A percentile compares a stretch with the other conserved stretches of the same genome.
Evolutionary conservation across 1,140 invertebrate species (phyloP).

Genomic region (Galleria mellonella): DNA sequence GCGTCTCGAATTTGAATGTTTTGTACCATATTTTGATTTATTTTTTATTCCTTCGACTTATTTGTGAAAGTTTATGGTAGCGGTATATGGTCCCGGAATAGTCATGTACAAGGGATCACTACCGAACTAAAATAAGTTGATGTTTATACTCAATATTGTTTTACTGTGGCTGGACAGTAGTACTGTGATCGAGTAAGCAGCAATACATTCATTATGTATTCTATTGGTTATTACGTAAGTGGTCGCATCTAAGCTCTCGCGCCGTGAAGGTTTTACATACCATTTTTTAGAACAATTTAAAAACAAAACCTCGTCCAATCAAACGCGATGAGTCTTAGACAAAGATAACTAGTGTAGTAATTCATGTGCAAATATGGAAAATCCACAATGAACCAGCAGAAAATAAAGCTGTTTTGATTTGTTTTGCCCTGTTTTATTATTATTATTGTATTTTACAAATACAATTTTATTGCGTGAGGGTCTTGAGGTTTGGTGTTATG

Average conservation of each 20-base stretch:
- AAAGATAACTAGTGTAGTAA: conserved; percentile 47
- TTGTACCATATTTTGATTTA: too few species aligned
- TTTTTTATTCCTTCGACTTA: too few species aligned
- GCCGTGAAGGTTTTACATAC: conserved; percentile 26
- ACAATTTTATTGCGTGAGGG: too few species aligned
- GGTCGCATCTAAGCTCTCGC: conserved; percentile 22
- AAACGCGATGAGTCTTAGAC: conserved; percentile 25
- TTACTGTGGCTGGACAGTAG: conserved; percentile 17
- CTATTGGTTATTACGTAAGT: conserved; percentile 19
- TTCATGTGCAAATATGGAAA: conserved; percentile 57
- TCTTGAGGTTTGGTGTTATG: too few species aligned
- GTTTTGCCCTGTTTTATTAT: conserved; percentile 46
- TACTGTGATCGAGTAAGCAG: conserved; percentile 28
- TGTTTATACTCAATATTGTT: conserved; percentile 14
- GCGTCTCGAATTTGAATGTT: too few species aligned
- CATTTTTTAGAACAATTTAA: conserved; percentile 23
- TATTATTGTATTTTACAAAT: conserved; percentile 2
- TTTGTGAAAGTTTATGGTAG: too few species aligned
- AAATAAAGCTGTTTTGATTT: conserved; percentile 72
- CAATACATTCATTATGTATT: conserved; percentile 21
- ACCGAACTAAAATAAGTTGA: conserved; percentile 1
- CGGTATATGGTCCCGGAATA: too few species aligned
- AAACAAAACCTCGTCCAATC: conserved; percentile 24
- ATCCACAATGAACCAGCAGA: conserved; percentile 53
- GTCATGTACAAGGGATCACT: too few species aligned